Evolutionary conservation across 1,140 invertebrate species (phyloP), one percentile per base, ranked within the genome.

Genomic region (Olivierus martensii): DNA sequence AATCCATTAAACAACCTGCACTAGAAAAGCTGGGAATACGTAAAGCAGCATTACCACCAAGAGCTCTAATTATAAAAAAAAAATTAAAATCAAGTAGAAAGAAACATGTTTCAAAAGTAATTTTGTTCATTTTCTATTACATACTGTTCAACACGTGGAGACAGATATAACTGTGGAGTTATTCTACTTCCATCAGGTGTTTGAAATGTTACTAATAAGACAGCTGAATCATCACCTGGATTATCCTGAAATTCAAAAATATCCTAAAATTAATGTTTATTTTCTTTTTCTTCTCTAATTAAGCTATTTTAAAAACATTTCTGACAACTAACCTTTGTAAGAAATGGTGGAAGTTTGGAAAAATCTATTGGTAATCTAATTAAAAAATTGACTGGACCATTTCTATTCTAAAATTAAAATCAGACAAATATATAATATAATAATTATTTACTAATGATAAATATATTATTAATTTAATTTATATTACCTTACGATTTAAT

Each of bases 111-210:
- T n/a, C n/a, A n/a, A n/a, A n/a, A n/a, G n/a, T n/a, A n/a, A n/a
- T n/a, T n/a, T n/a, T n/a, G 9, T 28, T 28, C 28, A n/a, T 28
- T 28, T 28, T 28, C 9, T 28, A 28, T 6, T 28, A 64, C 61
- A 57, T 59, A 69, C 68, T 61, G 60, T 60, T 71, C 68, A 10
- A 71, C 63, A 54, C 61, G 59, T 14, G 67, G 68, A 47, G 68
- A 68, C n/a, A 71, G 51, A 53, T 63, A 67, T 4, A 71, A 56
- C 38, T 68, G 65, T 21, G 68, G 63, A 41, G 61, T 64, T n/a
- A 67, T 61, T 47, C 61, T 61, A 2, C 59, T 55, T 21, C 64
- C 63, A 15, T 67, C 67, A 19, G 67, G 62, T 14, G 53, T 62
- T 9, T 60, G 58, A 51, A 65, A 68, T 7, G 59, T 63, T 4